Conservation (phyloP, 2,888 invertebrate species). For the Morinoia aosen region DNA sequence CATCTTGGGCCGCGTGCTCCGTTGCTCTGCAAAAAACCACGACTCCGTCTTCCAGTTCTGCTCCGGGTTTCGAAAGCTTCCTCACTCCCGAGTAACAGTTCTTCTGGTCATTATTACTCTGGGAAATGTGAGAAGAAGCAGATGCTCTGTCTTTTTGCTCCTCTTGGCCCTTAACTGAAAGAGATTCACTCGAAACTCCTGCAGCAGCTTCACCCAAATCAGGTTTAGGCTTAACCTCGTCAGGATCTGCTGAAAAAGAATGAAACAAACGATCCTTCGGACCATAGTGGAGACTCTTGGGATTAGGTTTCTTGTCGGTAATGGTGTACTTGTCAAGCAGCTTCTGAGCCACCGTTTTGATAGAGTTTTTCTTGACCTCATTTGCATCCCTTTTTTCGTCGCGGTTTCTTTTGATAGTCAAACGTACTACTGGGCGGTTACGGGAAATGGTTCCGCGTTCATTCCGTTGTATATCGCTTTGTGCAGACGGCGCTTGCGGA, state of each 20-base stretch:
- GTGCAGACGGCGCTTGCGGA: constrained; percentile 38
- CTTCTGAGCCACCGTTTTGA: constrained; percentile 65
- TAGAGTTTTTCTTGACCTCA: constrained; percentile 59
- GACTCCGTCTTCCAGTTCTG: constrained; percentile 53
- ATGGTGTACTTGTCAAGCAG: constrained; percentile 63
- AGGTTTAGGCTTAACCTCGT: not conserved
- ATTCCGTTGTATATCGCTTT: not conserved
- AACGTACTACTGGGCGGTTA: constrained; percentile 62
- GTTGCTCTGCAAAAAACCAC: constrained; percentile 60
- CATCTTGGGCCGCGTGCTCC: constrained; percentile 55
- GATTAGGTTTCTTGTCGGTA: constrained; percentile 58
- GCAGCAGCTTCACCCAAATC: constrained; percentile 16
- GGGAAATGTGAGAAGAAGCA: constrained; percentile 18
- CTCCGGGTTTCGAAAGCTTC: constrained; percentile 45
- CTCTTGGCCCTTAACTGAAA: constrained; percentile 5
- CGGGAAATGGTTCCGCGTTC: constrained; percentile 59
- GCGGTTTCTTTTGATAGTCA: constrained; percentile 63
- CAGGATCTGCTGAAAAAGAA: not conserved
- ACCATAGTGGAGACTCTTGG: constrained; percentile 38
- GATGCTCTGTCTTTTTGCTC: constrained; percentile 40
- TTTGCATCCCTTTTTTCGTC: constrained; percentile 57
- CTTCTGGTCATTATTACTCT: constrained; percentile 43
- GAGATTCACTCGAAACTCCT: constrained; percentile 16
- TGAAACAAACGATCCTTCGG: constrained; percentile 48
- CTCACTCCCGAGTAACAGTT: constrained; percentile 47